Conservation (phyloP, 2,113 vertebrate genomes). For the Cromileptes altivelis region DNA sequence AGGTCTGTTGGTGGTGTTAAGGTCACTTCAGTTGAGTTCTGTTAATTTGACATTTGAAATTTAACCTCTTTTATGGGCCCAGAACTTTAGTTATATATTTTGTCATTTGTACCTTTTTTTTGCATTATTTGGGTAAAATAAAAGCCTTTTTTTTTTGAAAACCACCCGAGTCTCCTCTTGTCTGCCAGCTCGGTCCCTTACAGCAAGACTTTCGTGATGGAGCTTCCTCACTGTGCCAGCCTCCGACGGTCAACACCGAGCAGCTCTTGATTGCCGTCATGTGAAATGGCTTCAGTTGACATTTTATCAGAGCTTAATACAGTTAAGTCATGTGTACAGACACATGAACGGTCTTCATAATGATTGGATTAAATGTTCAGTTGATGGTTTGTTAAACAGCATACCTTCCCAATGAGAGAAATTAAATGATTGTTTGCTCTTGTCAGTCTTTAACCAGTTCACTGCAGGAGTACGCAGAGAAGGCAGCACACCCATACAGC, state of each 20-base stretch:
- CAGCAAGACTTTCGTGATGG: neutral
- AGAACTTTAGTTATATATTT: no score
- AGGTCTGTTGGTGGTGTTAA: no score
- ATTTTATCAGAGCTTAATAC: constrained; percentile 46
- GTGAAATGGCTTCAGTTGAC: constrained; percentile 52
- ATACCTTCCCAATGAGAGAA: constrained; percentile 20
- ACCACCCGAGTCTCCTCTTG: no score
- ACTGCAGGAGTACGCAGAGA: neutral
- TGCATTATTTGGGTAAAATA: no score
- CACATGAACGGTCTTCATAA: constrained; percentile 29
- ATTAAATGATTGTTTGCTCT: constrained; percentile 25
- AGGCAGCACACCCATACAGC: neutral
- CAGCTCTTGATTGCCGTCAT: constrained; percentile 48
- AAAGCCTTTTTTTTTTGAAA: no score
- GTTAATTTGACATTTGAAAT: no score
- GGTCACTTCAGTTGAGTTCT: no score
- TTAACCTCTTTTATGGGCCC: no score
- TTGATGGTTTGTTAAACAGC: constrained; percentile 33
- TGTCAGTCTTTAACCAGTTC: constrained; percentile 11
- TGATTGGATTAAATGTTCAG: constrained; percentile 52
- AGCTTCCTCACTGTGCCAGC: neutral
- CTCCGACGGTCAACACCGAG: constrained; percentile 1
- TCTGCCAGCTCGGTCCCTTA: no score
- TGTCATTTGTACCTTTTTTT: no score
- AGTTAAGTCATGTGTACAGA: constrained; percentile 36